Evolutionary conservation across 2,888 invertebrate species (phyloP).

Genomic region (Cabera pusaria): DNA sequence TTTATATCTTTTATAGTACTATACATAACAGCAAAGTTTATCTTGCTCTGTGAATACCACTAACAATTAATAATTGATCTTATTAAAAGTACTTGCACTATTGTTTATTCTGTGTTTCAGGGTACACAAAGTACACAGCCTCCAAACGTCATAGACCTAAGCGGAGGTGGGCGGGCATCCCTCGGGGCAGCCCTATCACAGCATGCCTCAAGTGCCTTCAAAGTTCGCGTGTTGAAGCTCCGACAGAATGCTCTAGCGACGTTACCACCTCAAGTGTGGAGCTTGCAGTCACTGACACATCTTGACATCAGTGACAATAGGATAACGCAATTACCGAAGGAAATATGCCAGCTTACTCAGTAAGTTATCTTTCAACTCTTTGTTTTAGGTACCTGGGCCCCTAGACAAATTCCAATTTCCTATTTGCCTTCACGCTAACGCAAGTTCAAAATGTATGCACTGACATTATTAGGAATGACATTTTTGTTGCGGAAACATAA

Average conservation of each 20-base stretch:
- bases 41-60: too few relatives aligned
- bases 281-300: constrained; percentile 83
- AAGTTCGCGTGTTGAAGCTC: constrained; percentile 61
- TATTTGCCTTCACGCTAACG: too few relatives aligned
- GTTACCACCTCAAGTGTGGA: constrained; percentile 84
- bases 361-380: constrained; percentile 45
- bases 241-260: constrained; percentile 82
- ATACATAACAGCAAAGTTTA: too few relatives aligned
- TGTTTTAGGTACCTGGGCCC: too few relatives aligned
- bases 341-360: constrained; percentile 81
- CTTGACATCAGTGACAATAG: constrained; percentile 88
- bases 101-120: constrained; percentile 43
- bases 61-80: too few relatives aligned
- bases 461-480: too few relatives aligned
- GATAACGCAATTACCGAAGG: constrained; percentile 85
- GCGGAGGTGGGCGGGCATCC: constrained; percentile 63
- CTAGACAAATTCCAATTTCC: too few relatives aligned
- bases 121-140: constrained; percentile 75
- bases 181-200: constrained; percentile 60
- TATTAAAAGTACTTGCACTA: too few relatives aligned
- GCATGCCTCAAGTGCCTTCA: constrained; percentile 61
- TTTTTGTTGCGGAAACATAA: too few relatives aligned
- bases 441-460: too few relatives aligned
- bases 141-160: constrained; percentile 70
- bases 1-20: too few relatives aligned